A percentile compares a stretch with the other conserved stretches of the same genome.
phyloP scores from a whole-genome alignment of 2,888 invertebrate species.

The Cerastis leucographa region DNA sequence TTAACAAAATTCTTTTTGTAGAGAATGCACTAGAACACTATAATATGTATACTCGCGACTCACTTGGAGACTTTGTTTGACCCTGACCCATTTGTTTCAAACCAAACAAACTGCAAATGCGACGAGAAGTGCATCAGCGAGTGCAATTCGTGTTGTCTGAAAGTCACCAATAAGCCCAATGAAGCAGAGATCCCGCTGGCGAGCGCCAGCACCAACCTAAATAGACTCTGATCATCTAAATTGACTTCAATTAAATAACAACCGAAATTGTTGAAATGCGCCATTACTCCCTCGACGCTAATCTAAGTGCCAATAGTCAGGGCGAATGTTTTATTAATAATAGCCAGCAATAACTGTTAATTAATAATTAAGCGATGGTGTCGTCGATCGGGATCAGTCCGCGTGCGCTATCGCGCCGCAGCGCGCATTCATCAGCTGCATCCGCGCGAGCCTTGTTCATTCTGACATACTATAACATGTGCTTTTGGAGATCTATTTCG shows the following conservation, averaged over 20 bases:
- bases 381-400: conserved; percentile 81
- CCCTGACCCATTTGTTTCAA: conserved; percentile 75
- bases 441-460: conserved; percentile 15
- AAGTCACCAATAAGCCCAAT: conserved; percentile 91
- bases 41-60: conserved; percentile 54
- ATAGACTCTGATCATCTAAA: conserved; percentile 91
- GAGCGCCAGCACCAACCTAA: conserved; percentile 91
- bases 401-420: conserved; percentile 66
- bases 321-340: conserved; percentile 90
- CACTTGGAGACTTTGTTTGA: conserved; percentile 36
- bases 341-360: conserved; percentile 87
- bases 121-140: conserved; percentile 88
- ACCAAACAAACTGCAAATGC: conserved; percentile 81
- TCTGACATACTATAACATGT: background rate
- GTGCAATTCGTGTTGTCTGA: conserved; percentile 91
- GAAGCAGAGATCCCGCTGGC: conserved; percentile 90
- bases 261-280: conserved; percentile 91
- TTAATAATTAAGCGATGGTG: conserved; percentile 88
- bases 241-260: conserved; percentile 91
- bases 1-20: conserved; percentile 28
- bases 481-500: conserved; percentile 1
- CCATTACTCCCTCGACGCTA: conserved; percentile 90
- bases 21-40: conserved; percentile 47
- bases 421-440: conserved; percentile 59
- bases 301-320: conserved; percentile 91